These are phyloP conservation scores for Pseudochromis fuscus DNA, from an alignment of 2,797 vertebrate genomes.

Conservation along the genomic window DNA sequence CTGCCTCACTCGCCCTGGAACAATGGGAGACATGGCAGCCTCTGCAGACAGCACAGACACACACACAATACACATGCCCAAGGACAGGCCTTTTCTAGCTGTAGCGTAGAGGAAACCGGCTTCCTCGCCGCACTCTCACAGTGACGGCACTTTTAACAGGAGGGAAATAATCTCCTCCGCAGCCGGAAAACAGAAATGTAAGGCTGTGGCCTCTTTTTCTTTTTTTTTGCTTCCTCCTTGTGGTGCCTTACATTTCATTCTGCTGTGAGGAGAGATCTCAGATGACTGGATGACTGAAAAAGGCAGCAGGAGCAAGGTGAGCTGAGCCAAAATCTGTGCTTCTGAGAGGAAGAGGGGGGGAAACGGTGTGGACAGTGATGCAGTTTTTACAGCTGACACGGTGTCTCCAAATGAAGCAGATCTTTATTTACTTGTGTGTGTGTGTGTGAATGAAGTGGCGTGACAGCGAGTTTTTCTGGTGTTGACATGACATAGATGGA, in stretches of 20 bases:
- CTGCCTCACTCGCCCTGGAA: conserved; percentile 82
- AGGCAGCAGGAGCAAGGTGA: conserved; percentile 71
- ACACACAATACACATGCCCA: conserved; percentile 69
- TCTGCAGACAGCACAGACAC: conserved; percentile 73
- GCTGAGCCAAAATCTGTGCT: conserved; percentile 23
- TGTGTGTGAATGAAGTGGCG: not conserved
- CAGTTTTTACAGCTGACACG: conserved; percentile 35
- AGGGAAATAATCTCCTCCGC: conserved; percentile 48
- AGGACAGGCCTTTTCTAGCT: conserved; percentile 67
- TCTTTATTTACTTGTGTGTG: not conserved
- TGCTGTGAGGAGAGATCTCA: conserved; percentile 56
- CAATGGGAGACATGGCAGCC: conserved; percentile 86
- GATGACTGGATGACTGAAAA: conserved; percentile 79
- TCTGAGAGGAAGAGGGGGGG: no score
- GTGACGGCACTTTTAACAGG: conserved; percentile 53
- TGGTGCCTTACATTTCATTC: conserved; percentile 63
- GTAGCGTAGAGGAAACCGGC: conserved; percentile 70
- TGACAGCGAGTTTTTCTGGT: conserved; percentile 13
- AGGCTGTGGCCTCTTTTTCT: conserved; percentile 55
- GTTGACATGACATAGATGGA: conserved; percentile 29
- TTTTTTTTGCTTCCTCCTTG: conserved; percentile 12
- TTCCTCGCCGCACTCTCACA: conserved; percentile 51
- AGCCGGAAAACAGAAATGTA: conserved; percentile 62
- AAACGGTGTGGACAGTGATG: not conserved
- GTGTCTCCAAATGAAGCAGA: not conserved